phyloP scores from a whole-genome alignment of 1,140 invertebrate species.

The Drosophila pseudoobscura region DNA sequence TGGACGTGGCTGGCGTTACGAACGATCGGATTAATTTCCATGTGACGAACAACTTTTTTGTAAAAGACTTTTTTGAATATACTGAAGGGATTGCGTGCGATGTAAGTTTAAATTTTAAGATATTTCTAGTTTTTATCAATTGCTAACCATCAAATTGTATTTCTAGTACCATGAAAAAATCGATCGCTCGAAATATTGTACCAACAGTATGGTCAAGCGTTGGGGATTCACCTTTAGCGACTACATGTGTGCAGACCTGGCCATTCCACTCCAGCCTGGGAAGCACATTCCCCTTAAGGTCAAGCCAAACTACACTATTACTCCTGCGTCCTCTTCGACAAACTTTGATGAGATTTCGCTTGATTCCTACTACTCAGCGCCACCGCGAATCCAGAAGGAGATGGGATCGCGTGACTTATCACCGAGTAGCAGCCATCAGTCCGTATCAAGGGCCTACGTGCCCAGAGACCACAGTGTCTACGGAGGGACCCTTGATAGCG shows the following conservation, averaged over 20 bases:
- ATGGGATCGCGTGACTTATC: background rate
- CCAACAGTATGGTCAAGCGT: constrained; percentile 61
- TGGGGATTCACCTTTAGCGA: constrained; percentile 72
- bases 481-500: background rate
- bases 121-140: background rate
- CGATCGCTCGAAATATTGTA: constrained; percentile 68
- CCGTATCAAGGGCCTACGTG: constrained; percentile 4
- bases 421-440: background rate
- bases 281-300: constrained; percentile 51
- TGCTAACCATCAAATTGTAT: no score
- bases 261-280: constrained; percentile 53
- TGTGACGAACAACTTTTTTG: constrained; percentile 52
- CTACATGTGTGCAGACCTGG: constrained; percentile 68
- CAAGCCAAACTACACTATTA: constrained; percentile 26
- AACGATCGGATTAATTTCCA: constrained; percentile 27
- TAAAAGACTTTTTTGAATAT: constrained; percentile 63
- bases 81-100: constrained; percentile 56
- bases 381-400: constrained; percentile 7
- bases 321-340: background rate
- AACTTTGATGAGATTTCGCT: background rate
- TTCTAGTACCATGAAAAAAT: constrained; percentile 48
- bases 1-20: constrained; percentile 36
- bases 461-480: constrained; percentile 28
- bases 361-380: constrained; percentile 15
- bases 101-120: constrained; percentile 29